These are phyloP conservation scores for Apis dorsata DNA, from an alignment of 1,140 invertebrate species.

Conservation along the genomic window DNA sequence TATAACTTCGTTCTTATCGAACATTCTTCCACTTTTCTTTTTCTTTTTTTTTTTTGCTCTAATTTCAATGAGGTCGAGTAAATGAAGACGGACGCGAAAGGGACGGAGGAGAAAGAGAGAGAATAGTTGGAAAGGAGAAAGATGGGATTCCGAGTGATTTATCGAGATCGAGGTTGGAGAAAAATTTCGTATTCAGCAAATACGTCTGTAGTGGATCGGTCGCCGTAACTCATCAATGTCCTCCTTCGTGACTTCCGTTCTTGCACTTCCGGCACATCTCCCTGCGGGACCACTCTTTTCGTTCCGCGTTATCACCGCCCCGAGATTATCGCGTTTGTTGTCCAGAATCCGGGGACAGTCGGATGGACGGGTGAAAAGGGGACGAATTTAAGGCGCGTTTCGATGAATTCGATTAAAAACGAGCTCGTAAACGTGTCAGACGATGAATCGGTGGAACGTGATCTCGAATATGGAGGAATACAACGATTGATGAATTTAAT, in stretches of 20 bases:
- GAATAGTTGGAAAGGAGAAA: background rate
- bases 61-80: constrained; percentile 8
- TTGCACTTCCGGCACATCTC: background rate
- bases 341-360: constrained; percentile 5
- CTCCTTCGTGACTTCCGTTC: constrained; percentile 38
- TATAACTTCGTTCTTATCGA: constrained; percentile 31
- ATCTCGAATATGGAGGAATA: background rate
- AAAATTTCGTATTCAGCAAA: constrained; percentile 58
- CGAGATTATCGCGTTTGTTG: constrained; percentile 30
- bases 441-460: background rate
- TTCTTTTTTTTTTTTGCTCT: background rate
- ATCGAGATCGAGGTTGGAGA: constrained; percentile 44
- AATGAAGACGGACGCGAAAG: constrained; percentile 26
- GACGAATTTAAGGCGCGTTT: constrained; percentile 23
- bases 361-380: constrained; percentile 29
- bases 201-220: constrained; percentile 44
- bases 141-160: constrained; percentile 49
- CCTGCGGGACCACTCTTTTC: background rate
- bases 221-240: constrained; percentile 54
- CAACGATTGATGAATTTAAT: background rate
- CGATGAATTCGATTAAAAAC: constrained; percentile 29
- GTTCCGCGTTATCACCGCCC: constrained; percentile 3
- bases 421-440: background rate
- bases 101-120: background rate
- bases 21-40: background rate